Base-by-base conservation (phyloP, 2,888 invertebrate species). In the Plebejus anna region DNA sequence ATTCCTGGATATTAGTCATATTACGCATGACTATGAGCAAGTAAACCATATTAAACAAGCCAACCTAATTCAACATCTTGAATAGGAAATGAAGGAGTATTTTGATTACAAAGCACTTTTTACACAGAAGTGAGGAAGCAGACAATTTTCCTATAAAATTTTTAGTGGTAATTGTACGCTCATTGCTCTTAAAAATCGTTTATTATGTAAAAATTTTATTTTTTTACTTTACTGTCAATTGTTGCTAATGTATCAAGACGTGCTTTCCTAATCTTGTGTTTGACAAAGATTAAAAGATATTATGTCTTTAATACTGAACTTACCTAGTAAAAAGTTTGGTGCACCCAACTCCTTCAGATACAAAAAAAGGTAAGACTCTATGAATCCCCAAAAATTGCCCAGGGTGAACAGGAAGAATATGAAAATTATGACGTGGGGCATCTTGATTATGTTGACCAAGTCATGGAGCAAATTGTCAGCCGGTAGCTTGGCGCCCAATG, bases 311-410 rank as follows among this genome's bases (percentile, higher is more conserved):
- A 32, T 28, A 70, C 3, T 70, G 51, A n/a, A 75, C 94, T 93
- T 89, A 96, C 97, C 97, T 75, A 97, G 90, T 79, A 97, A 91
- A 87, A 97, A 97, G 88, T 97, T 97, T 0, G 97, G 97, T 75
- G 97, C 97, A 28, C 97, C 96, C 79, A 98, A 93, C 88, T 97
- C 97, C 88, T 96, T 96, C 80, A 98, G 94, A 88, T 97, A 98
- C 84, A 98, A 95, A 88, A 98, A 98, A 55, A 98, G 91, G 87
- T 97, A 98, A 76, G 97, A 97, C 88, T 98, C 98, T 77, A 98
- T 97, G 88, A 97, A 97, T 51, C 98, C 98, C 96, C 97, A 97
- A 86, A 97, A 96, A 84, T 97, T 97, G 78, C 98, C 98, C 82
- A 98, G 94, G 47, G 96, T 95, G 84, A 97, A 97, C 70, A 98